These are phyloP conservation scores for Peromyscus melanophrys DNA, from an alignment of 2,797 vertebrate species.

Conservation along the genomic window DNA sequence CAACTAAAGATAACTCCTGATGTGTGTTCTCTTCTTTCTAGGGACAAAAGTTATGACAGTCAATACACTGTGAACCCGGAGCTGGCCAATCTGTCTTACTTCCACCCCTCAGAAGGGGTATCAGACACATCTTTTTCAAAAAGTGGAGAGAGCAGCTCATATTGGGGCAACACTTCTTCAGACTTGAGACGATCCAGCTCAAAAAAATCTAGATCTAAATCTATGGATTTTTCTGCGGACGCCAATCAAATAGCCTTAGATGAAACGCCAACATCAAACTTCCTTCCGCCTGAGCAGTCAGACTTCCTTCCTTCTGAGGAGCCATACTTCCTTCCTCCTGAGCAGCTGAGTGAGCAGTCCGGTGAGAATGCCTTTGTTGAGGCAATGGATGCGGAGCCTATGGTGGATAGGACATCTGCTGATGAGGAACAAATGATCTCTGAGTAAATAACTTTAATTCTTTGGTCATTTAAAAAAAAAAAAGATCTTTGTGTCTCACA, in stretches of 20 bases:
- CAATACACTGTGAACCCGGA: constrained; percentile 40
- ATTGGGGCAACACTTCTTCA: neutral
- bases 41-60: neutral
- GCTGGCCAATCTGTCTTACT: constrained; percentile 38
- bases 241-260: neutral
- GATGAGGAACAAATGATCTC: neutral
- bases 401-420: accelerated
- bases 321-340: too few species aligned
- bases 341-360: neutral
- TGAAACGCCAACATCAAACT: neutral
- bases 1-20: constrained; percentile 20
- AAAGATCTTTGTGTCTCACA: constrained; percentile 32
- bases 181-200: neutral
- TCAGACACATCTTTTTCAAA: constrained; percentile 75
- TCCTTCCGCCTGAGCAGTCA: neutral
- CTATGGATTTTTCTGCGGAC: neutral
- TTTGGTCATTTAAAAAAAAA: constrained; percentile 23
- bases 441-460: constrained; percentile 33
- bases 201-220: neutral
- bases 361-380: accelerated
- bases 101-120: constrained; percentile 36
- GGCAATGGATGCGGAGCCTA: neutral
- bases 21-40: constrained; percentile 64
- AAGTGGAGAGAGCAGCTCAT: constrained; percentile 28
- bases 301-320: neutral